Percentiles rank a stretch among this genome's conserved stretches.
phyloP scores from a whole-genome alignment of 2,888 invertebrate genomes.

The Eustalomyia histrio region DNA sequence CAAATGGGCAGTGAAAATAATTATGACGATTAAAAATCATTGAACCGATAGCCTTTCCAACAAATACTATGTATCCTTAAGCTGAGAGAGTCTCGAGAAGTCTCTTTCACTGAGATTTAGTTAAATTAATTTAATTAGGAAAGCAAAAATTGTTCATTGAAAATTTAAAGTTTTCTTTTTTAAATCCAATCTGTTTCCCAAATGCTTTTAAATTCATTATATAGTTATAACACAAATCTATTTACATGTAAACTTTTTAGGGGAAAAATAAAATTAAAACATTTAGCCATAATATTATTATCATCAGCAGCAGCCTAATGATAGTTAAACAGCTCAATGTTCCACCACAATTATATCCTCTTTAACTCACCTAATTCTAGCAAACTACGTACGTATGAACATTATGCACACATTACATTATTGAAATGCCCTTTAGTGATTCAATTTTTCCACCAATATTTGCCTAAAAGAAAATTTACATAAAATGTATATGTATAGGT shows the following conservation, averaged over 20 bases:
- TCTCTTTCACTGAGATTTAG: too few species aligned
- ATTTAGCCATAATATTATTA: not conserved
- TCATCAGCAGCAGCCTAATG: not conserved
- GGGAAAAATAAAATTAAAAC: not conserved
- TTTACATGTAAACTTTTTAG: not conserved
- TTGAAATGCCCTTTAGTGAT: constrained; percentile 29
- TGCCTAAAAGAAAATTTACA: not conserved
- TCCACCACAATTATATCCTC: constrained; percentile 33
- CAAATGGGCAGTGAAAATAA: too few species aligned
- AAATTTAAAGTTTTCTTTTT: too few species aligned
- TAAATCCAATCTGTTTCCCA: too few species aligned
- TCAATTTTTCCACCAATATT: not conserved
- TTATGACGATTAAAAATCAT: too few species aligned
- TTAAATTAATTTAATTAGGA: too few species aligned
- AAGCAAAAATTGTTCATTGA: too few species aligned
- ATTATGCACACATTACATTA: not conserved
- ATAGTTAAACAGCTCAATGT: constrained; percentile 14
- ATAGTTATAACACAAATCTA: not conserved
- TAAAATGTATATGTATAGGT: constrained; percentile 5
- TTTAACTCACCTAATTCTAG: constrained; percentile 25
- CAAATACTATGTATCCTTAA: too few species aligned
- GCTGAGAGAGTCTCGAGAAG: too few species aligned
- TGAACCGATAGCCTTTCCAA: too few species aligned
- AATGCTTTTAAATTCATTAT: not conserved
- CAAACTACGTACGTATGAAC: not conserved